These are phyloP conservation scores for Neuroterus valhalla DNA, from an alignment of 1,140 invertebrate species.

Conservation along the genomic window DNA sequence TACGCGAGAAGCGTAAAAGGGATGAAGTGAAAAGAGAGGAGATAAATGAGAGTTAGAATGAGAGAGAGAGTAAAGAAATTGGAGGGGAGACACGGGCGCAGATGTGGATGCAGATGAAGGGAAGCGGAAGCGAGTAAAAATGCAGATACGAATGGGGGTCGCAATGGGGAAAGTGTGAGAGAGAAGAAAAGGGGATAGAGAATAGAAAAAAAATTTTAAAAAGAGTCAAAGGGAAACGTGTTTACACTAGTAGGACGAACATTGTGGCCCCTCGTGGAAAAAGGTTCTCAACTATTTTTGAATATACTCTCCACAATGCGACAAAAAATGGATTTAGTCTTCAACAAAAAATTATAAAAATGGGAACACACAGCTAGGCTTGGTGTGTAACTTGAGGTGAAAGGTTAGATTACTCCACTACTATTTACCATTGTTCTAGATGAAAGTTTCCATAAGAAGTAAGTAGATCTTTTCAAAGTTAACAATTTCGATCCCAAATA, in stretches of 20 bases:
- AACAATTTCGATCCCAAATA: too few species aligned
- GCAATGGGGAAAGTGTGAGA: constrained; percentile 38
- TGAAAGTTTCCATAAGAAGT: too few species aligned
- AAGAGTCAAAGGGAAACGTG: too few species aligned
- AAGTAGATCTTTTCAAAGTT: too few species aligned
- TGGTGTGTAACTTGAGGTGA: too few species aligned
- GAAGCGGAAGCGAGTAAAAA: constrained; percentile 54
- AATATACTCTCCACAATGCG: not conserved
- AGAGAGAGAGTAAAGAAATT: constrained; percentile 30
- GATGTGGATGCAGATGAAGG: constrained; percentile 67
- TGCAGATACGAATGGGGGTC: constrained; percentile 41
- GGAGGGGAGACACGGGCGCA: constrained; percentile 49
- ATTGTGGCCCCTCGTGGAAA: constrained; percentile 18
- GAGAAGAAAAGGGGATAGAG: constrained; percentile 42
- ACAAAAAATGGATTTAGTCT: not conserved
- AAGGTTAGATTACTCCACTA: too few species aligned
- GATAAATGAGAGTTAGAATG: constrained; percentile 48
- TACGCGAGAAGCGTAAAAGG: constrained; percentile 66
- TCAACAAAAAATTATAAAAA: not conserved
- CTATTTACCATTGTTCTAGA: too few species aligned
- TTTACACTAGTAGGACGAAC: too few species aligned
- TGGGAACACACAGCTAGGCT: not conserved
- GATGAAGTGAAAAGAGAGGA: constrained; percentile 44
- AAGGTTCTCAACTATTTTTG: constrained; percentile 42
- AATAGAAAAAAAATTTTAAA: constrained; percentile 40